phyloP scores from a whole-genome alignment of 2,797 vertebrate species.

The Coluber constrictor region DNA sequence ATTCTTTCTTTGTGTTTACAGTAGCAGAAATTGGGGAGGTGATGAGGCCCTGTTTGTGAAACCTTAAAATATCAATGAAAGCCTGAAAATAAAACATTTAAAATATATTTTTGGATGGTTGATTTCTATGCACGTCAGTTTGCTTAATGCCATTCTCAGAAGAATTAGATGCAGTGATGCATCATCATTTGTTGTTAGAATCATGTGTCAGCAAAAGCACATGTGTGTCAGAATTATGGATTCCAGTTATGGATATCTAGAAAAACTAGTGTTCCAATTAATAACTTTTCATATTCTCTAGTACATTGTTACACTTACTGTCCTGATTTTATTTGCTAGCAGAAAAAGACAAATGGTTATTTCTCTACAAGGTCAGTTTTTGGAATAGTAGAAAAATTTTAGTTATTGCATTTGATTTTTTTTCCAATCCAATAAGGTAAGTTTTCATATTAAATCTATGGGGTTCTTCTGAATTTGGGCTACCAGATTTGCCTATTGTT shows the following conservation, averaged over 20 bases:
- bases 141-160: not conserved
- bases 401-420: not conserved
- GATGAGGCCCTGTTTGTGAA: conserved; percentile 57
- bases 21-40: conserved; percentile 64
- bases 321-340: conserved; percentile 23
- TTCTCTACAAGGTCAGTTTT: conserved; percentile 23
- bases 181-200: not conserved
- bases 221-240: not conserved
- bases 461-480: not conserved
- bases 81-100: conserved; percentile 4
- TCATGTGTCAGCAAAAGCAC: not conserved
- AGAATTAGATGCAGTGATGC: not conserved
- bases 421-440: not conserved
- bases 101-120: not conserved
- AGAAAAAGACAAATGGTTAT: conserved; percentile 13
- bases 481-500: not conserved
- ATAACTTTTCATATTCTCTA: conserved; percentile 18
- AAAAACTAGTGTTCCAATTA: not conserved
- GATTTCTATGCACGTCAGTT: not conserved
- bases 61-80: conserved; percentile 48
- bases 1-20: conserved; percentile 65
- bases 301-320: conserved; percentile 25
- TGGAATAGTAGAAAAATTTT: conserved; percentile 23
- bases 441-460: not conserved
- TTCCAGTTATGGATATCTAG: not conserved